Evolutionary conservation across 1,140 invertebrate species (phyloP), one percentile per base, ranked within the genome.

Genomic region (Maconellicoccus hirsutus): DNA sequence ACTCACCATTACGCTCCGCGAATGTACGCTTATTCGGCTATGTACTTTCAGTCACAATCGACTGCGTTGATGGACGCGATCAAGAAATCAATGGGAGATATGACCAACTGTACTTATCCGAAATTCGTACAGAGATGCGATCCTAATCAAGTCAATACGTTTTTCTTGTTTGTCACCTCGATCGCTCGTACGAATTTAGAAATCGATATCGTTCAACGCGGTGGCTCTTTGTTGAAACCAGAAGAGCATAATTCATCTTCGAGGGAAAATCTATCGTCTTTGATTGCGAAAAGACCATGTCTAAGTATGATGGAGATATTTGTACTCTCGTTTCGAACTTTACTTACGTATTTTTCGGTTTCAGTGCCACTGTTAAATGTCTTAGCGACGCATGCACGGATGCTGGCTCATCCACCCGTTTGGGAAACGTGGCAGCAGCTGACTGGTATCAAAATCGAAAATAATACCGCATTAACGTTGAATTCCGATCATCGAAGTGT

Each of bases 171-270:
- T 22, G 61, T 66, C 3, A 66, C 88, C 73, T 96, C 93, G 22
- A 89, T 97, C 52, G 92, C 93, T 21, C 84, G 94, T 74, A 95
- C 92, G 26, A 96, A 97, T 83, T 82, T 97, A 42, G 94, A 97
- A 82, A 85, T 95, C 70, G 94, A 97, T 81, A 82, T 97, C 42
- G 87, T 93, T 38, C 91, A 94, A 77, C 84, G 91, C 42, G 90
- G 89, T 38, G 92, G 91, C n/a, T 86, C 85, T 0, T 81, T 94
- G 10, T 86, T 85, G 71, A 77, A 84, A 14, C 74, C 73, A 69
- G 72, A 75, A 6, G 74, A 73, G 33, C 77, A 80, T 66, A 79
- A 81, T 70, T 78, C 80, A 8, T 81, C 82, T n/a, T 75, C 80
- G 10, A 71, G 70, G 42, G 59, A 71, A 6, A 63, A 73, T 71